Evolutionary conservation across 2,888 invertebrate species (phyloP).

Genomic region (Campoplex nolae): DNA sequence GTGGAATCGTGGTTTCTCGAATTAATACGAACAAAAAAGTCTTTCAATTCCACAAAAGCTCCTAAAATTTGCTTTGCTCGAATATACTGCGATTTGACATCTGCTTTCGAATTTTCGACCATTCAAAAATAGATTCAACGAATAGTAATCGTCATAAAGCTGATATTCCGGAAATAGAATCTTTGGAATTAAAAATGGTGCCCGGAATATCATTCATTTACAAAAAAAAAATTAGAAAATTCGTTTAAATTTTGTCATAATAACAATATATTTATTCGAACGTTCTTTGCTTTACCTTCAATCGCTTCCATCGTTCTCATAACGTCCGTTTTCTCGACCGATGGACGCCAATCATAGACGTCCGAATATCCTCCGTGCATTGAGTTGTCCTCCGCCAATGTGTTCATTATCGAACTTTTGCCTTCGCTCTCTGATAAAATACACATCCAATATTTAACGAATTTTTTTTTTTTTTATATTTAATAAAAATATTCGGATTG

Average conservation of each 20-base stretch:
- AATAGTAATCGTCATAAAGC: too few relatives aligned
- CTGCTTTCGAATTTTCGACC: too few relatives aligned
- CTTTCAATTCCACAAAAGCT: too few relatives aligned
- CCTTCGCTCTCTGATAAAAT: slow-evolving; percentile 90
- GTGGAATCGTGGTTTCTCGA: not conserved
- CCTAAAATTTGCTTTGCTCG: too few relatives aligned
- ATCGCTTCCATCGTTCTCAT: slow-evolving; percentile 94
- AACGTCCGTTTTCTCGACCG: slow-evolving; percentile 93
- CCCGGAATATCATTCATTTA: too few relatives aligned
- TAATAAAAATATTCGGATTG: not conserved
- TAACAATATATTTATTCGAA: not conserved
- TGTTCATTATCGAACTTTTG: slow-evolving; percentile 89
- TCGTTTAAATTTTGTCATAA: too few relatives aligned
- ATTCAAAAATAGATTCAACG: too few relatives aligned
- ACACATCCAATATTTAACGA: not conserved
- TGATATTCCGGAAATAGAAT: too few relatives aligned
- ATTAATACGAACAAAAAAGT: too few relatives aligned
- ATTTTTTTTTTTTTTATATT: not conserved
- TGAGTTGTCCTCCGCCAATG: slow-evolving; percentile 90
- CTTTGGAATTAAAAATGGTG: too few relatives aligned
- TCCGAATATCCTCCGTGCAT: slow-evolving; percentile 86
- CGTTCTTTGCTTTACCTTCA: slow-evolving; percentile 87
- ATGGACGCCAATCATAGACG: slow-evolving; percentile 93
- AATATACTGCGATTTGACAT: too few relatives aligned
- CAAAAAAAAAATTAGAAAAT: too few relatives aligned